phyloP scores from a whole-genome alignment of 2,113 vertebrate species.

The Gallinago undulata region DNA sequence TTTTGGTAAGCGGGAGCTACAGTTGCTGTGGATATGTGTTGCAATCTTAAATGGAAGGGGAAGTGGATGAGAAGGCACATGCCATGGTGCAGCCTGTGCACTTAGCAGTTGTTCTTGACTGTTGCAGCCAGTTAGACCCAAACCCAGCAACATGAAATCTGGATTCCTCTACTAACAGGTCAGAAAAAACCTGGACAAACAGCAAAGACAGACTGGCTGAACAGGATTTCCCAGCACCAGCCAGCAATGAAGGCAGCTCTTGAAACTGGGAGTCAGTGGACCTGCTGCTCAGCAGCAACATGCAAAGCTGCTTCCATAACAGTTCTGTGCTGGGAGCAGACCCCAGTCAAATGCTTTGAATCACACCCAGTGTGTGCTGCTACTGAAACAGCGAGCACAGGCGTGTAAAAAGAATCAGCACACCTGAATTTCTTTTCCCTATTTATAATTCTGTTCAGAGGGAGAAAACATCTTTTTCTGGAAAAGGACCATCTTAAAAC shows the following conservation, averaged over 20 bases:
- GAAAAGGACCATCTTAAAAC: neutral
- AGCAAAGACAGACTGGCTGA: neutral
- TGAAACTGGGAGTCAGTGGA: neutral
- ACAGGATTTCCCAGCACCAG: neutral
- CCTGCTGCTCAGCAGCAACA: neutral
- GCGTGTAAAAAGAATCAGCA: neutral
- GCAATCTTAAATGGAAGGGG: neutral
- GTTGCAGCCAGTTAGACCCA: neutral
- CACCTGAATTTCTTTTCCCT: neutral
- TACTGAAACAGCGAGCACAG: neutral
- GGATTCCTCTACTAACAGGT: neutral
- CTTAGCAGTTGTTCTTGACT: neutral
- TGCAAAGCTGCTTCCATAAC: fast-evolving
- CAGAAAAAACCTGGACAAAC: neutral
- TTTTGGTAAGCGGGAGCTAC: neutral
- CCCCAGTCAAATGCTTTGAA: neutral
- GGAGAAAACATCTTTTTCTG: neutral
- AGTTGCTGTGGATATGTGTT: slow-evolving; percentile 5
- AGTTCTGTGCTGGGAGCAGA: neutral
- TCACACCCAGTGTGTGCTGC: neutral
- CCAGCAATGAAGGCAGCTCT: neutral
- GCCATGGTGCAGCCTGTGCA: neutral
- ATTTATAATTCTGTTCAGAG: neutral
- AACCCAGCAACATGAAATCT: neutral
- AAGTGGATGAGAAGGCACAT: neutral